Evolutionary conservation across 2,113 vertebrate genomes (phyloP), one percentile per base, ranked within the genome.

Genomic region (Lepus timidus): DNA sequence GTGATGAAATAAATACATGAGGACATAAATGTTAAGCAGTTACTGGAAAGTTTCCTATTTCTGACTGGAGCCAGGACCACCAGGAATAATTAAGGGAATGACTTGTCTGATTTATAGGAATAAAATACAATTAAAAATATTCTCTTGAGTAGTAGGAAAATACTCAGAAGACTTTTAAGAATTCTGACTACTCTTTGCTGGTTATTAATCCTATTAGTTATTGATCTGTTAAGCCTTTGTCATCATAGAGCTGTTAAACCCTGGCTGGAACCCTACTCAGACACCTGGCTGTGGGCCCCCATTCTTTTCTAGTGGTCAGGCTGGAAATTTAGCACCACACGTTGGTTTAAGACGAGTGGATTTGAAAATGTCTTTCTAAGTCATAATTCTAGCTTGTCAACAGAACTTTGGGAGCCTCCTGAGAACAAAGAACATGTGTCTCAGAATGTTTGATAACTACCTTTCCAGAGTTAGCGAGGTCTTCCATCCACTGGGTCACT

Each of bases 91-190:
- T 86, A 68, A 51, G 67, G 75, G 51, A 81, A 94, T 82, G 62
- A 16, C 31, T 29, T 36, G 31, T 76, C 23, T 71, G 86, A 58
- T 68, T 85, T 84, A 76, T 52, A 82, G 61, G 16, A 16, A 39
- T 51, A 73, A 84, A 36, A 58, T 78, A 23, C 23, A 78, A 51
- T 68, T 90, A 83, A 75, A 83, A n/a, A 85, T 80, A 51, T 85
- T 88, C 17, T 73, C 91, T 82, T 67, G 29, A 89, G 44, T 31
- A 94, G 17, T 90, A 78, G 75, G 49, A 58, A 89, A 65, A 82
- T 76, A 80, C 61, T 55, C 92, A 61, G 58, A 85, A 76, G 36
- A 17, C n/a, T 65, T 74, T 27, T 85, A 58, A 49, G 33, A 64
- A 73, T 62, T 86, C 75, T 88, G 29, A 68, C 62, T 76, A 44